Evolutionary conservation across 2,888 invertebrate species (phyloP).

Genomic region (Carcina quercana): DNA sequence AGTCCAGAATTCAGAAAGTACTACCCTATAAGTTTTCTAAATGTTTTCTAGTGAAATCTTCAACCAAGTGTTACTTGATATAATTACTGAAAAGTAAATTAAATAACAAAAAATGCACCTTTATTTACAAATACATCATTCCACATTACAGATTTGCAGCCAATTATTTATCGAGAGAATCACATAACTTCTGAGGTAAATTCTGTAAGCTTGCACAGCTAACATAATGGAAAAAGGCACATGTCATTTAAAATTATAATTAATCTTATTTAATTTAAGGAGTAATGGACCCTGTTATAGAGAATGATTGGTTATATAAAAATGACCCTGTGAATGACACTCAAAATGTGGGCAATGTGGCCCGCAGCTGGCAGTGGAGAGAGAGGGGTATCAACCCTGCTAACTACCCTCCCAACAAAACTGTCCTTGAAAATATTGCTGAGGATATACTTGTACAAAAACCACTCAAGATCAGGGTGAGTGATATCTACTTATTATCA

Average conservation of each 20-base stretch:
- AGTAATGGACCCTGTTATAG: conserved; percentile 58
- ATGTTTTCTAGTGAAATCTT: too few species aligned
- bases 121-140: too few species aligned
- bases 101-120: too few species aligned
- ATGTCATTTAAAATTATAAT: conserved; percentile 13
- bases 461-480: conserved; percentile 76
- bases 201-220: neutral
- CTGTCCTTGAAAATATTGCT: conserved; percentile 75
- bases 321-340: conserved; percentile 52
- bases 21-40: too few species aligned
- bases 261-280: conserved; percentile 11
- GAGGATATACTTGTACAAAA: conserved; percentile 78
- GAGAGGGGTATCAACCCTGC: conserved; percentile 55
- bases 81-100: too few species aligned
- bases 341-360: conserved; percentile 49
- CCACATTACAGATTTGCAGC: conserved; percentile 23
- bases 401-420: conserved; percentile 55
- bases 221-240: too few species aligned
- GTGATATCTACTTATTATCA: conserved; percentile 18
- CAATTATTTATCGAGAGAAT: conserved; percentile 17
- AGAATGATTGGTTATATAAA: conserved; percentile 59
- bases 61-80: too few species aligned
- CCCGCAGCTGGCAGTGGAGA: conserved; percentile 64
- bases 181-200: conserved; percentile 19
- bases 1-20: too few species aligned